These are phyloP conservation scores for Koerneria pararmatus DNA, from an alignment of 2,888 invertebrate species.

Conservation along the genomic window DNA sequence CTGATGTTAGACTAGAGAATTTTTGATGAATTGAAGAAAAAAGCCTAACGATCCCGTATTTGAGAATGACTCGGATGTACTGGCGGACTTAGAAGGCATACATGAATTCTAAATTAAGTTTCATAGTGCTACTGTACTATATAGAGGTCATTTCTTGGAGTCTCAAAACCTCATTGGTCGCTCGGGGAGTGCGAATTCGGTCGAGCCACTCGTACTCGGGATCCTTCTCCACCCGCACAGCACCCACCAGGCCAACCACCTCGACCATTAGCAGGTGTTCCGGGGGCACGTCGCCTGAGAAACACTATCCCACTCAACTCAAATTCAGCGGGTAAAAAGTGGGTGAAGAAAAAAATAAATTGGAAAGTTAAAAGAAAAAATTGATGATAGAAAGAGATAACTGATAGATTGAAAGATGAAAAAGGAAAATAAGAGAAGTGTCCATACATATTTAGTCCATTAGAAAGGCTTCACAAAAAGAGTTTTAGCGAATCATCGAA, in stretches of 20 bases:
- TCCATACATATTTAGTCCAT: background rate
- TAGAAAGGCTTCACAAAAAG: no score
- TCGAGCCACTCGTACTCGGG: constrained; percentile 99
- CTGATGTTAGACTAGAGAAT: no score
- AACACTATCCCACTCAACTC: background rate
- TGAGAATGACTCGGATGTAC: no score
- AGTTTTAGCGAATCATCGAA: no score
- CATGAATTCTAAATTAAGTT: no score
- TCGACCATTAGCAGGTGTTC: constrained; percentile 24
- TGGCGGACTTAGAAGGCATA: no score
- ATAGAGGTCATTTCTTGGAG: no score
- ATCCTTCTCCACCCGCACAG: constrained; percentile 71
- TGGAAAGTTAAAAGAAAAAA: background rate
- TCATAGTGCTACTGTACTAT: no score
- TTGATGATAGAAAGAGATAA: background rate
- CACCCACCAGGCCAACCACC: constrained; percentile 53
- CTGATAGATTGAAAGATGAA: background rate
- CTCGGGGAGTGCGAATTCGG: constrained; percentile 83
- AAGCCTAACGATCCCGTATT: no score
- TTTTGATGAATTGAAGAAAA: no score
- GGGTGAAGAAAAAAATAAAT: background rate
- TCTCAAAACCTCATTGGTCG: constrained; percentile 80
- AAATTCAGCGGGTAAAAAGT: background rate
- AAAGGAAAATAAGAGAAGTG: background rate
- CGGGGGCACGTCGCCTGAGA: constrained; percentile 27